Percentiles rank a stretch among this genome's conserved stretches.
phyloP scores from a whole-genome alignment of 2,113 vertebrate species.

The Bombycilla garrulus region DNA sequence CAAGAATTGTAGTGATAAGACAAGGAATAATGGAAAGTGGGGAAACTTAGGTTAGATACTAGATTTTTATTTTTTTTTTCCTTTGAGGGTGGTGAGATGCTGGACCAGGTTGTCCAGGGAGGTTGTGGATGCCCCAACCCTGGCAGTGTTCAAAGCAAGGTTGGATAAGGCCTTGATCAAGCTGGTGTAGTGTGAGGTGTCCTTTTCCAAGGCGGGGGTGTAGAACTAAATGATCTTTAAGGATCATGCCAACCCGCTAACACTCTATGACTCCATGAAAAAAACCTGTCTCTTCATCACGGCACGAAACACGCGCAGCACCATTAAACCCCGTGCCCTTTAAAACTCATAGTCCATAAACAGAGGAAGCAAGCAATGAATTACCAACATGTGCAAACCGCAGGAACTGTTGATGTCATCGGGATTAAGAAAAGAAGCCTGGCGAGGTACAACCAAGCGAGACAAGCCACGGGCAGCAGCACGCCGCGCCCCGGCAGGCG shows the following conservation, averaged over 20 bases:
- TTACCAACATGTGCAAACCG: not conserved
- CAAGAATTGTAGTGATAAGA: not conserved
- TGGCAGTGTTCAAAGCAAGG: not conserved
- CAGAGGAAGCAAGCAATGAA: not conserved
- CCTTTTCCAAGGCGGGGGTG: not conserved
- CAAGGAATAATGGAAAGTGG: not conserved
- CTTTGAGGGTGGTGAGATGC: not conserved
- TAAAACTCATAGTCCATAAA: not conserved
- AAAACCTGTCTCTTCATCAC: fast-evolving
- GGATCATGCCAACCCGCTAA: not conserved
- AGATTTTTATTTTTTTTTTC: not conserved
- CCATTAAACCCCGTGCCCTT: not conserved
- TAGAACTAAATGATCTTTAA: not conserved
- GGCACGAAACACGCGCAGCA: not conserved
- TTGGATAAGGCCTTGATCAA: not conserved
- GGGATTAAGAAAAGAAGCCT: not conserved
- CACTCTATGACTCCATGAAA: not conserved
- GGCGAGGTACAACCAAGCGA: fast-evolving
- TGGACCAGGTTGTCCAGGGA: not conserved
- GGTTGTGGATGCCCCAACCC: not conserved
- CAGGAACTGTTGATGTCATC: not conserved
- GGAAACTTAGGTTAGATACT: not conserved
- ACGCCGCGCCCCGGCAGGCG: fast-evolving
- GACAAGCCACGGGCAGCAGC: fast-evolving
- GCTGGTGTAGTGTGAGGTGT: not conserved